Percentiles rank a stretch among this genome's conserved stretches.
Evolutionary conservation across 2,888 invertebrate species (phyloP).

Genomic region (Phortica okadai): DNA sequence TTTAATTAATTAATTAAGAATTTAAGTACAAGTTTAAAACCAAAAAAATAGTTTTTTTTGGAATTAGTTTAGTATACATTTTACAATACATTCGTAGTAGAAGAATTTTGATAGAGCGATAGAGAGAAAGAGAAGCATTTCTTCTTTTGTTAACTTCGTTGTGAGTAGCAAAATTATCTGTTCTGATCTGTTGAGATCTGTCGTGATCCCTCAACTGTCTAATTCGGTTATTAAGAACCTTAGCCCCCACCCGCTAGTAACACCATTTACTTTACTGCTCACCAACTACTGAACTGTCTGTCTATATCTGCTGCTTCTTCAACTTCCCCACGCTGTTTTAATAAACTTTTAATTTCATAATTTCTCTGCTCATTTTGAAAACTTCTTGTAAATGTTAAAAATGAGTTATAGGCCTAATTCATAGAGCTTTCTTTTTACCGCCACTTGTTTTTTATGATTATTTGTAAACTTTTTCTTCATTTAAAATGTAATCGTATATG

Average conservation of each 20-base stretch:
- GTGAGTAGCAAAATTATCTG: background rate
- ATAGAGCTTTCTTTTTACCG: conserved; percentile 39
- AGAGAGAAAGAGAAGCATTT: conserved; percentile 5
- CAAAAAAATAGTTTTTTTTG: conserved; percentile 14
- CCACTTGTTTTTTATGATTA: conserved; percentile 47
- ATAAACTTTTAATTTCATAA: conserved; percentile 1
- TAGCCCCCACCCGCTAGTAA: background rate
- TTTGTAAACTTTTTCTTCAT: conserved; percentile 45
- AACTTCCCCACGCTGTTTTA: background rate
- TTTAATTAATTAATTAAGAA: conserved; percentile 23
- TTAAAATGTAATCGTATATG: conserved; percentile 73
- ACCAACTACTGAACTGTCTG: too few relatives aligned
- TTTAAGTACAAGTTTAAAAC: conserved; percentile 26
- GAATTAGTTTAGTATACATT: conserved; percentile 19
- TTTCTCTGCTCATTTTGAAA: conserved; percentile 23
- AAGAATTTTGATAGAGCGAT: background rate
- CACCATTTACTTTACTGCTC: background rate
- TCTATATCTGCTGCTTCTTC: too few relatives aligned
- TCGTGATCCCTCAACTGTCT: too few relatives aligned
- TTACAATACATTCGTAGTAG: conserved; percentile 15
- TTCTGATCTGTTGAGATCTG: background rate
- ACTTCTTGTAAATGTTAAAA: background rate
- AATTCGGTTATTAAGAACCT: background rate
- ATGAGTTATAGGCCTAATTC: conserved; percentile 26
- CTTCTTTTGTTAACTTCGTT: background rate